Conservation (phyloP, 2,888 invertebrate species). For the Brenthis ino region DNA sequence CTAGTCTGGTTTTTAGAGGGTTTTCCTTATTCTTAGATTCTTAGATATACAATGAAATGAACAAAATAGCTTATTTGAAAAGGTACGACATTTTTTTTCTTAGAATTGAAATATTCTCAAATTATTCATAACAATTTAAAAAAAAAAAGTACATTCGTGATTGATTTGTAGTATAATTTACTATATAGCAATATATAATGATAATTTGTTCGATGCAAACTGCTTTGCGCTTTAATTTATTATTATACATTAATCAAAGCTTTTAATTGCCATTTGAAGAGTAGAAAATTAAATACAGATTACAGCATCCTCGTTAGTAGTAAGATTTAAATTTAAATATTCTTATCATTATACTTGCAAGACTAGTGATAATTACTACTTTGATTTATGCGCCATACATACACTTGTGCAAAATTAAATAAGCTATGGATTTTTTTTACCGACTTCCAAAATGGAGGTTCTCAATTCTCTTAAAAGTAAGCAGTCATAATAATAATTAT, state of each 20-base stretch:
- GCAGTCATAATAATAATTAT: too few species aligned
- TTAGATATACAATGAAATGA: too few species aligned
- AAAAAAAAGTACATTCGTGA: too few species aligned
- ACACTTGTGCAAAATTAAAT: not conserved
- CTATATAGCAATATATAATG: not conserved
- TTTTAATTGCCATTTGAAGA: constrained; percentile 23
- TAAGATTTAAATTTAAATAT: constrained; percentile 2
- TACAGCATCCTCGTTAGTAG: constrained; percentile 7
- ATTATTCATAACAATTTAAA: too few species aligned
- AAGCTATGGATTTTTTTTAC: too few species aligned
- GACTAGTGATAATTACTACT: constrained; percentile 6
- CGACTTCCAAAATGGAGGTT: too few species aligned
- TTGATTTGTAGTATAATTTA: not conserved
- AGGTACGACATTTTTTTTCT: too few species aligned
- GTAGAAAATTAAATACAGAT: constrained; percentile 12
- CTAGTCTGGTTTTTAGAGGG: too few species aligned
- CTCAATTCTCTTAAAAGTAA: too few species aligned
- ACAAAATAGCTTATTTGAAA: too few species aligned
- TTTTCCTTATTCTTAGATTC: too few species aligned
- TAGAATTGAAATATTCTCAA: too few species aligned
- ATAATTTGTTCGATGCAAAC: constrained; percentile 18
- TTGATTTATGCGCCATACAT: constrained; percentile 3
- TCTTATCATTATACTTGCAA: not conserved
- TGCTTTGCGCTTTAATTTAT: constrained; percentile 17
- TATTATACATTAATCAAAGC: constrained; percentile 21